A percentile compares a stretch with the other conserved stretches of the same genome.
Conservation (phyloP, 1,140 invertebrate species). For the Heterodera schachtii region DNA sequence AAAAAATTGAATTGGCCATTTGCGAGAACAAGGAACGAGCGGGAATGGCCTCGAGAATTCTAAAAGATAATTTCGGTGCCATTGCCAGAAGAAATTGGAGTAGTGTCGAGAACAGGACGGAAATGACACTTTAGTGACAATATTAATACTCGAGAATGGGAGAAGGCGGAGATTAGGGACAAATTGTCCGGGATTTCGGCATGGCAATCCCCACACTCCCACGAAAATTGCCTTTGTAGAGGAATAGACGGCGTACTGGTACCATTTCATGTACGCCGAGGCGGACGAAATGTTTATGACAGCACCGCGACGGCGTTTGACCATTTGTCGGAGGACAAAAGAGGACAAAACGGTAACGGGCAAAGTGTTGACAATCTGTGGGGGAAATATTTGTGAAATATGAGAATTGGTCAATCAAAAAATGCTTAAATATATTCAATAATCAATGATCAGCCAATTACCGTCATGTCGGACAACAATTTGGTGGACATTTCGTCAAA, state of each 20-base stretch:
- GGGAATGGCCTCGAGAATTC: too few species aligned
- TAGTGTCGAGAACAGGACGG: too few species aligned
- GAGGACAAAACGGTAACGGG: conserved; percentile 44
- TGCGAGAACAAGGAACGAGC: too few species aligned
- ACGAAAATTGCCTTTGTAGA: conserved; percentile 44
- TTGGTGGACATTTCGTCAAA: conserved; percentile 30
- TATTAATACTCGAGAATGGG: too few species aligned
- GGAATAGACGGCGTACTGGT: conserved; percentile 44
- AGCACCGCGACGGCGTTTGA: conserved; percentile 33
- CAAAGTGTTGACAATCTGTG: conserved; percentile 44
- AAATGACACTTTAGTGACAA: too few species aligned
- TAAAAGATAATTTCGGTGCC: too few species aligned
- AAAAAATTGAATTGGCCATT: neutral
- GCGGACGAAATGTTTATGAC: conserved; percentile 45
- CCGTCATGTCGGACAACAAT: conserved; percentile 34
- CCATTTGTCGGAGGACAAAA: conserved; percentile 44
- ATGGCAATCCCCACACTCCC: neutral
- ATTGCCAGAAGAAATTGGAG: too few species aligned
- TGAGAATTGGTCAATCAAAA: too few species aligned
- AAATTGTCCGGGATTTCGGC: too few species aligned
- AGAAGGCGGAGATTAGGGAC: too few species aligned
- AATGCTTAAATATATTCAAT: too few species aligned
- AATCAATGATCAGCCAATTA: conserved; percentile 9
- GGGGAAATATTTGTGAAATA: neutral
- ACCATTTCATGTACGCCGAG: conserved; percentile 36